Evolutionary conservation across 2,113 vertebrate species (phyloP).

Genomic region (Parotia lawesii): DNA sequence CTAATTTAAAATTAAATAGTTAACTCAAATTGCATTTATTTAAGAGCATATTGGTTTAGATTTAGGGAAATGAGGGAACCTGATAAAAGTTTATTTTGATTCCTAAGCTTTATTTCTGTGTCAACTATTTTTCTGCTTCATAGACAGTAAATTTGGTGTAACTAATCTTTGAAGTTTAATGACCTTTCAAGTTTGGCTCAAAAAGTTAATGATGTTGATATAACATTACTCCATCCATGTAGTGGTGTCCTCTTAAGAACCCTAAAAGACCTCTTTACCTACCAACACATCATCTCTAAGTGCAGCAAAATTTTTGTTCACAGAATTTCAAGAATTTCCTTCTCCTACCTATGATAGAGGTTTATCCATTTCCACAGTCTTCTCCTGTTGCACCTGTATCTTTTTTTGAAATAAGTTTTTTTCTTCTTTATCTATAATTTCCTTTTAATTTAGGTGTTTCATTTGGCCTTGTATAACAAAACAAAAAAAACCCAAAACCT

Average conservation of each 20-base stretch:
- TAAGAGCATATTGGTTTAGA: neutral
- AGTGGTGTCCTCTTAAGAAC: neutral
- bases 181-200: neutral
- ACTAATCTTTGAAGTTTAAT: neutral
- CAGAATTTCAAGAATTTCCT: neutral
- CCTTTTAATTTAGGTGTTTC: neutral
- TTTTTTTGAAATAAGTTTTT: neutral
- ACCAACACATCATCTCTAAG: neutral
- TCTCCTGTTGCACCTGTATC: neutral
- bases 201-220: neutral
- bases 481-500: neutral
- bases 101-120: neutral
- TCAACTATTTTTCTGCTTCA: neutral
- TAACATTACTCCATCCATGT: neutral
- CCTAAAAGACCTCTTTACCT: neutral
- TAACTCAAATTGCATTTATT: neutral
- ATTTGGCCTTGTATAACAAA: neutral
- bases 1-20: neutral
- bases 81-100: neutral
- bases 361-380: neutral
- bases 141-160: neutral
- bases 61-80: neutral
- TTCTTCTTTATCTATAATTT: neutral
- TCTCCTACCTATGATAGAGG: neutral
- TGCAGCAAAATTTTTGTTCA: neutral